Conservation (phyloP, 2,888 invertebrate genomes). For the Lapara coniferarum region DNA sequence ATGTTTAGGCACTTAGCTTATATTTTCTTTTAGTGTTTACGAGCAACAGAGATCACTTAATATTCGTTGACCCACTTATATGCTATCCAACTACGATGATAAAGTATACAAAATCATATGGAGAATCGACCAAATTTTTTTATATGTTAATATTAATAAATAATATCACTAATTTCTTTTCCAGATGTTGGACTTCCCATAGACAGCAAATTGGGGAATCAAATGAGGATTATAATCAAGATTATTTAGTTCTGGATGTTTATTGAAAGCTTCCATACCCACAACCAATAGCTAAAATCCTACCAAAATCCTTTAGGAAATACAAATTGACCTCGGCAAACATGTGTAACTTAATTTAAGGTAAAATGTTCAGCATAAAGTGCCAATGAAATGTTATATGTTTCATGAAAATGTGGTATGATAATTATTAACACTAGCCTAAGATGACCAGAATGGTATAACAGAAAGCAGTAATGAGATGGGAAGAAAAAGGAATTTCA, state of each 20-base stretch:
- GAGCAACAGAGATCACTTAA: too few relatives aligned
- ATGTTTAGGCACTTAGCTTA: too few relatives aligned
- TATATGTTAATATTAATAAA: too few relatives aligned
- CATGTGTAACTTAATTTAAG: not conserved
- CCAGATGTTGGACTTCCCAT: constrained; percentile 82
- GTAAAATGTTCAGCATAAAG: not conserved
- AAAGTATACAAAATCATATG: too few relatives aligned
- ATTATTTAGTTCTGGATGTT: not conserved
- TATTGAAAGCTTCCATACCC: not conserved
- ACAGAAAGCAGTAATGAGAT: not conserved
- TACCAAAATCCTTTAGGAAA: too few relatives aligned
- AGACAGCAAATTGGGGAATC: constrained; percentile 35
- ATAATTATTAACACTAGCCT: too few relatives aligned
- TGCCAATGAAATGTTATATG: constrained; percentile 6
- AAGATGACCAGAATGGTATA: not conserved
- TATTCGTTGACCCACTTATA: too few relatives aligned
- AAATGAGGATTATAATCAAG: not conserved
- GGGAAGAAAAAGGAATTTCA: too few relatives aligned
- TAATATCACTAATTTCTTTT: constrained; percentile 43
- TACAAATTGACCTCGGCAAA: not conserved
- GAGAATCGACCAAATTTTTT: too few relatives aligned
- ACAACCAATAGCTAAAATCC: too few relatives aligned
- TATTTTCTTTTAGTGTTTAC: too few relatives aligned
- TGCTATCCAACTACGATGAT: too few relatives aligned
- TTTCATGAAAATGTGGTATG: not conserved